Percentiles rank a stretch among this genome's conserved stretches.
Evolutionary conservation across 2,888 invertebrate species (phyloP).

Genomic region (Drosophila robusta): DNA sequence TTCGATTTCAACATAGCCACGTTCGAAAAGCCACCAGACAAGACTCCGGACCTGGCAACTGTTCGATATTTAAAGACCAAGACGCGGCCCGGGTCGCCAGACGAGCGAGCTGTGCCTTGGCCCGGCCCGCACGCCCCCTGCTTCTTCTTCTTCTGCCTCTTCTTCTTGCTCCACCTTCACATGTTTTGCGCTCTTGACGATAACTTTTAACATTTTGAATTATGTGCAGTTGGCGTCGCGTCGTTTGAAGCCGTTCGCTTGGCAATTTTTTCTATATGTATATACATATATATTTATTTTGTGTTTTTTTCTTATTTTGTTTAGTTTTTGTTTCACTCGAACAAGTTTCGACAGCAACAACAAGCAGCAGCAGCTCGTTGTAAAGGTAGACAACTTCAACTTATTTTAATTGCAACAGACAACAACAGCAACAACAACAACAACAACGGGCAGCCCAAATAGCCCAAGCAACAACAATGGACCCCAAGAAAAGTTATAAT

Average conservation of each 20-base stretch:
- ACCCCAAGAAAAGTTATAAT: conserved; percentile 74
- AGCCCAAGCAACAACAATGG: conserved; percentile 42
- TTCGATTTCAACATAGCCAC: conserved; percentile 46
- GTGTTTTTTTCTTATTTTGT: conserved; percentile 1
- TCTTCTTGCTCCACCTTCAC: background rate
- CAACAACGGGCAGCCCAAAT: conserved; percentile 33
- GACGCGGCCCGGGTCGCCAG: conserved; percentile 25
- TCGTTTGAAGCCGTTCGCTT: conserved; percentile 63
- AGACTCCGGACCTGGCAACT: conserved; percentile 31
- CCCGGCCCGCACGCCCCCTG: too few relatives aligned
- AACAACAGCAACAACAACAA: conserved; percentile 29
- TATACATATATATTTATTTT: background rate
- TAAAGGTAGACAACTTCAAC: conserved; percentile 81
- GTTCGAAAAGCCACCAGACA: conserved; percentile 20
- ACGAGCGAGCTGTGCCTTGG: background rate
- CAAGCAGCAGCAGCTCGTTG: conserved; percentile 53
- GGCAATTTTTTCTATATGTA: conserved; percentile 18
- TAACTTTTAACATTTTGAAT: conserved; percentile 80
- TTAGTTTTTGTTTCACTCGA: conserved; percentile 55
- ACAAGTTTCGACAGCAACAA: conserved; percentile 61
- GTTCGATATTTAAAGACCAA: conserved; percentile 58
- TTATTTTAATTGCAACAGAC: conserved; percentile 78
- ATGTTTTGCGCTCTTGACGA: conserved; percentile 69
- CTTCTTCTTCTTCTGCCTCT: too few relatives aligned
- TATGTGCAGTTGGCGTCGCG: conserved; percentile 68